These are phyloP conservation scores for Laticauda colubrina DNA, from an alignment of 2,113 vertebrate species.

Conservation along the genomic window DNA sequence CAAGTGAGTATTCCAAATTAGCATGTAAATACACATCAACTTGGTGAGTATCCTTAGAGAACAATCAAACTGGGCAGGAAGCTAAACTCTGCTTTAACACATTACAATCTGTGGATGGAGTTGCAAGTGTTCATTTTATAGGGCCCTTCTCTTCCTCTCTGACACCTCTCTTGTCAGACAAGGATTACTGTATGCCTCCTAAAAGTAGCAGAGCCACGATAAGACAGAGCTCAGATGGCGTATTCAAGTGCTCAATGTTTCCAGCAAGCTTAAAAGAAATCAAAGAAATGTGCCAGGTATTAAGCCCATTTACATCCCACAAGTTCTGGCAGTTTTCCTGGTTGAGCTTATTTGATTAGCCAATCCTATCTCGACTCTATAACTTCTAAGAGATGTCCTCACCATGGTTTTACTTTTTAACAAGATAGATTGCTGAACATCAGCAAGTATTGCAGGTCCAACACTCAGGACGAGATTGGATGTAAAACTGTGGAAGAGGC, in stretches of 20 bases:
- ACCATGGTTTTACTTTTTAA: background rate
- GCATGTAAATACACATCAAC: slow-evolving; percentile 33
- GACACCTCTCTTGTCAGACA: slow-evolving; percentile 23
- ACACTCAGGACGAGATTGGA: no score
- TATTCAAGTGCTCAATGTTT: slow-evolving; percentile 38
- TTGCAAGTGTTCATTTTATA: slow-evolving; percentile 26
- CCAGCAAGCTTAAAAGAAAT: slow-evolving; percentile 43
- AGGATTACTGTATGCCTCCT: slow-evolving; percentile 25
- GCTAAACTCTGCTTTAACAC: slow-evolving; percentile 23
- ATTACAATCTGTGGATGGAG: background rate
- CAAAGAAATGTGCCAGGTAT: slow-evolving; percentile 33
- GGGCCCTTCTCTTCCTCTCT: slow-evolving; percentile 39
- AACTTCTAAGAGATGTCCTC: slow-evolving; percentile 5
- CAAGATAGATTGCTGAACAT: no score
- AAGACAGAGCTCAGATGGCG: slow-evolving; percentile 30
- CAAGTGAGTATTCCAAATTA: slow-evolving; percentile 5
- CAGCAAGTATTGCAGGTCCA: no score
- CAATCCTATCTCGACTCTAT: background rate
- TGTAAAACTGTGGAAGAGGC: no score
- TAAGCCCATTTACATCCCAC: slow-evolving; percentile 39
- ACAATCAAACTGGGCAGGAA: slow-evolving; percentile 8
- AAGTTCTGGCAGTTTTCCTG: slow-evolving; percentile 41
- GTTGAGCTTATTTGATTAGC: slow-evolving; percentile 1
- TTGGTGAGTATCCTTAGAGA: slow-evolving; percentile 25
- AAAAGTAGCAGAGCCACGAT: slow-evolving; percentile 21